Base-by-base conservation (phyloP, 1,140 invertebrate genomes). In the Metopolophium dirhodum region DNA sequence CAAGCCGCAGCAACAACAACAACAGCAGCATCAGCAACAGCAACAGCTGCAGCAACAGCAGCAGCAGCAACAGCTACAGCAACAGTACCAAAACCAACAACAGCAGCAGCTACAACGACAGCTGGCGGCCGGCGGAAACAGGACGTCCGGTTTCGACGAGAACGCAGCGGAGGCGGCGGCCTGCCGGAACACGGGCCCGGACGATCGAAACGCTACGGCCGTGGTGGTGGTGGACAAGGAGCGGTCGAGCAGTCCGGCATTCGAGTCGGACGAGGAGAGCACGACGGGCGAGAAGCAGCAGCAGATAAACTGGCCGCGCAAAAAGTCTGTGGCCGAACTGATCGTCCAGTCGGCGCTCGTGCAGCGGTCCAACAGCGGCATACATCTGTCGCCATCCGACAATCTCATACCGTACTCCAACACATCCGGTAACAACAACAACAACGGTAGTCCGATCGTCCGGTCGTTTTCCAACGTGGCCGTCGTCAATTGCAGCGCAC, bases 211-310 rank as follows among this genome's bases (percentile, higher is more conserved):
- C 47, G 30, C 85, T 0, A n/a, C 57, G 41, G 41, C 83, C 61
- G 83, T 91, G 51, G 94, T 95, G 51, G 94, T 95, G 7, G 96
- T 98, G 94, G 97, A 97, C 95, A 98, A 98, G 22, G 98, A 99
- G 95, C 96, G 98, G 51, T 99, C 98, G 0, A 99, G 98, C 94
- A 99, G 98, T 95, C 98, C 98, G 1, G 98, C 98, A 0, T 99
- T 99, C 95, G 98, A 99, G 94, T 99, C 98, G 0, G 99, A 99
- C 95, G 98, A 99, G 87, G 98, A 98, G 57, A 98, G 97, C 94
- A 96, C 96, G 0, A 94, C 95, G 41, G 94, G 94, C 20, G 93
- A 91, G 23, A 87, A 87, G 35, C 86, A 54, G 41, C 90, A 54
- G n/a, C 90, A 54, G 57, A 93, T 88, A 68, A 90, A 89, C 90